Conservation (phyloP, 2,797 vertebrate genomes). For the Chaunax sp. region DNA sequence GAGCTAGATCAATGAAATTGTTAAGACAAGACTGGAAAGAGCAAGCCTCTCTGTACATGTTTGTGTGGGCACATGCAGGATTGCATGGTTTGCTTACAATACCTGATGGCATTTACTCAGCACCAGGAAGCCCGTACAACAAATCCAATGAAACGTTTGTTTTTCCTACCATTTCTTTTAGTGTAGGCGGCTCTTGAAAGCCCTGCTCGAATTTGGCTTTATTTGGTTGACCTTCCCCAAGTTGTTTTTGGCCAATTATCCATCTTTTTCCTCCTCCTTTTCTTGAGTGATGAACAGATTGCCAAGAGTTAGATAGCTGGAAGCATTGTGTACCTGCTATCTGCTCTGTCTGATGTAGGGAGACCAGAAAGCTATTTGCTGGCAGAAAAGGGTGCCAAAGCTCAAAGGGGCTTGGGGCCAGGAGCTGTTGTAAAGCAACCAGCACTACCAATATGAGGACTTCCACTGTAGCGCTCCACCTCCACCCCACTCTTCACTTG, state of each 20-base stretch:
- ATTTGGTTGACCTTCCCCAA: conserved; percentile 60
- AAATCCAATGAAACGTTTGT: conserved; percentile 44
- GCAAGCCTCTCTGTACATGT: background rate
- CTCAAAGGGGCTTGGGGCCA: conserved; percentile 28
- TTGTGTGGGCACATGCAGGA: conserved; percentile 30
- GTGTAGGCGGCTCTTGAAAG: conserved; percentile 1
- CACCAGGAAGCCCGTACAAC: conserved; percentile 46
- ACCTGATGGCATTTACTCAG: conserved; percentile 62
- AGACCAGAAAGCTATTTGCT: conserved; percentile 59
- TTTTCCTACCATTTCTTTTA: conserved; percentile 11
- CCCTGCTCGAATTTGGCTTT: background rate
- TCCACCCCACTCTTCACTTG: background rate
- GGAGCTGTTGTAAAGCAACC: conserved; percentile 46
- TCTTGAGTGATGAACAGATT: conserved; percentile 68
- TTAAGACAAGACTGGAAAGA: conserved; percentile 23
- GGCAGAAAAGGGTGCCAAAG: conserved; percentile 43
- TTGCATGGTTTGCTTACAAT: conserved; percentile 60
- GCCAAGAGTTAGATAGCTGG: conserved; percentile 57
- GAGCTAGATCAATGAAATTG: conserved; percentile 67
- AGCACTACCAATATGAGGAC: conserved; percentile 14
- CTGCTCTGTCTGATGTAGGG: conserved; percentile 63
- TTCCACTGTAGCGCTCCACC: conserved; percentile 9
- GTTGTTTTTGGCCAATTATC: conserved; percentile 47
- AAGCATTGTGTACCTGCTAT: conserved; percentile 64
- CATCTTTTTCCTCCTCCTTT: conserved; percentile 36